phyloP scores from a whole-genome alignment of 2,113 vertebrate genomes.

The Rousettus leschenaultii region DNA sequence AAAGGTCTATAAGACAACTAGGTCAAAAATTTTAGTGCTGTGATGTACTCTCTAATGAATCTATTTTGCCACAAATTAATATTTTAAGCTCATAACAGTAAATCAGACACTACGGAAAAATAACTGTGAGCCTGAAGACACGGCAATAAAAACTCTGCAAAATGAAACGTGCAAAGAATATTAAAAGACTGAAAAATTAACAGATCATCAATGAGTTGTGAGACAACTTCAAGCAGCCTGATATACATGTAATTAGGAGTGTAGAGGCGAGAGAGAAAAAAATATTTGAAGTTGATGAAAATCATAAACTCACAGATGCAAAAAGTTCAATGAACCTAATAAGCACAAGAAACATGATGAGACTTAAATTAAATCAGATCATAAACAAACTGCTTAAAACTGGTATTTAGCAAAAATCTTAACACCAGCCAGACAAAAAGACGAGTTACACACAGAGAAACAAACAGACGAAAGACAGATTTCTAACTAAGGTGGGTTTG shows the following conservation, averaged over 20 bases:
- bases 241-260: not conserved
- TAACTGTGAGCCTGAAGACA: not conserved
- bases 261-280: not conserved
- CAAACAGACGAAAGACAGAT: not conserved
- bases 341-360: not conserved
- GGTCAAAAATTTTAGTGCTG: slow-evolving; percentile 6
- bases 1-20: not conserved
- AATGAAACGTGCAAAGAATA: not conserved
- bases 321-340: not conserved
- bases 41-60: not conserved
- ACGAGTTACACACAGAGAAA: not conserved
- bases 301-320: not conserved
- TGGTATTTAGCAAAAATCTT: not conserved
- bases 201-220: not conserved
- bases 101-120: not conserved
- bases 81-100: not conserved
- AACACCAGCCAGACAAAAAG: not conserved
- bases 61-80: not conserved
- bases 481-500: not conserved
- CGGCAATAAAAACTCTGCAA: not conserved
- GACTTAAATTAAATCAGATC: not conserved
- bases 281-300: not conserved
- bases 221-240: not conserved
- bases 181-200: not conserved
- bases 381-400: slow-evolving; percentile 2